These are phyloP conservation scores for Micropoecilia bifurca DNA, from an alignment of 2,797 vertebrate species.

Conservation along the genomic window DNA sequence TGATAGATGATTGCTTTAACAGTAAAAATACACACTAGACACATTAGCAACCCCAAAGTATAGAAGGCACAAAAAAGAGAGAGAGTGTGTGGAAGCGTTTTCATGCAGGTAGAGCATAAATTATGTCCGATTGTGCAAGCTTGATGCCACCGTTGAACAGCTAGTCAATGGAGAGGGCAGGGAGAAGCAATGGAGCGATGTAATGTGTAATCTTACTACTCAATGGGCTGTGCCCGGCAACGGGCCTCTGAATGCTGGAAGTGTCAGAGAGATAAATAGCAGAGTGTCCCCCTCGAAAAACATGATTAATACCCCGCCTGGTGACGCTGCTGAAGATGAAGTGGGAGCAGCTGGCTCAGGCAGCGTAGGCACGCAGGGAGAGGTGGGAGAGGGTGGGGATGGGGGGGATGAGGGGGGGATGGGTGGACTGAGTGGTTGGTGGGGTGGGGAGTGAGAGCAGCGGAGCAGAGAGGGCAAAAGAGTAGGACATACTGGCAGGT, in stretches of 20 bases:
- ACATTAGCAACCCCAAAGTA: slow-evolving; percentile 67
- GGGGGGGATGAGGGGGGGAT: slow-evolving; percentile 47
- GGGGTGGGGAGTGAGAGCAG: slow-evolving; percentile 81
- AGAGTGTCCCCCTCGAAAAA: slow-evolving; percentile 99
- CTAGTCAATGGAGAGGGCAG: slow-evolving; percentile 99
- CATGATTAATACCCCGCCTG: slow-evolving; percentile 99
- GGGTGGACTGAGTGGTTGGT: slow-evolving; percentile 61
- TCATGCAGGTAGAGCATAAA: slow-evolving; percentile 90
- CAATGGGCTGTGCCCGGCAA: slow-evolving; percentile 99
- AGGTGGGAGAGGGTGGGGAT: slow-evolving; percentile 69
- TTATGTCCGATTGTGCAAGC: slow-evolving; percentile 95
- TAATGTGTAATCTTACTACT: slow-evolving; percentile 99
- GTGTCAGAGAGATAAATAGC: slow-evolving; percentile 99
- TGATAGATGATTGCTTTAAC: slow-evolving; percentile 58
- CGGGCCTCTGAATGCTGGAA: slow-evolving; percentile 94
- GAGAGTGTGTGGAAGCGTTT: slow-evolving; percentile 72
- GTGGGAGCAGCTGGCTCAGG: slow-evolving; percentile 99
- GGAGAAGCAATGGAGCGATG: slow-evolving; percentile 98
- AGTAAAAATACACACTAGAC: slow-evolving; percentile 46
- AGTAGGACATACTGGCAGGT: slow-evolving; percentile 92
- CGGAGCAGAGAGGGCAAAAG: slow-evolving; percentile 98
- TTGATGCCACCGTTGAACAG: slow-evolving; percentile 95
- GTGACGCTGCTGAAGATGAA: slow-evolving; percentile 99
- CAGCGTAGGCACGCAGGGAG: slow-evolving; percentile 94
- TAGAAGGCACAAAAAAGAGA: slow-evolving; percentile 35